These are phyloP conservation scores for Heliocidaris tuberculata DNA, from an alignment of 35 echinoderm and acorn worm genomes.

Conservation along the genomic window DNA sequence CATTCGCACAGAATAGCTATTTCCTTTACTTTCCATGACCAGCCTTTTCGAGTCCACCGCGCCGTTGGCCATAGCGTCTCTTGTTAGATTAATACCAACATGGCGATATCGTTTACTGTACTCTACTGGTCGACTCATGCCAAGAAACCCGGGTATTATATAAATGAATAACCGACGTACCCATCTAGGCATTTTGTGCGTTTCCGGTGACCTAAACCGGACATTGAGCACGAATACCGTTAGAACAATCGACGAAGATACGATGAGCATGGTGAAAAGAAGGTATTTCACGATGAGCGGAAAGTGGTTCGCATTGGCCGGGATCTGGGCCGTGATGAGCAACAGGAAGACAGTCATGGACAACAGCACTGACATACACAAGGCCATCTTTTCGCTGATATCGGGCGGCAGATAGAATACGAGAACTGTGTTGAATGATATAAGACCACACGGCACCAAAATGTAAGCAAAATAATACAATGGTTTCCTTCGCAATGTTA, in stretches of 20 bases:
- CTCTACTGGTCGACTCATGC: slow-evolving; percentile 82
- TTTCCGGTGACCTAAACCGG: slow-evolving; percentile 82
- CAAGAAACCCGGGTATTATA: slow-evolving; percentile 76
- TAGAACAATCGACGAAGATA: slow-evolving; percentile 91
- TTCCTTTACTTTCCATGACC: slow-evolving; percentile 89
- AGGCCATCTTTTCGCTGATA: slow-evolving; percentile 93
- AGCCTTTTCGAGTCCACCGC: slow-evolving; percentile 62
- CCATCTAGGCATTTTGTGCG: slow-evolving; percentile 85
- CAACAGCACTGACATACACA: slow-evolving; percentile 82
- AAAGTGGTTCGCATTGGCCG: slow-evolving; percentile 91
- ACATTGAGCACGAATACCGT: slow-evolving; percentile 94
- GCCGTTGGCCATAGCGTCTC: slow-evolving; percentile 62
- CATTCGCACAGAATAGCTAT: slow-evolving; percentile 90
- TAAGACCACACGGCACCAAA: slow-evolving; percentile 84
- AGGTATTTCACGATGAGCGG: slow-evolving; percentile 97
- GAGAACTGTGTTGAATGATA: slow-evolving; percentile 93
- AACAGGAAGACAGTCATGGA: slow-evolving; percentile 95
- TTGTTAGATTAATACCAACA: slow-evolving; percentile 73
- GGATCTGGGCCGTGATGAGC: slow-evolving; percentile 86
- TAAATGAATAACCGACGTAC: slow-evolving; percentile 75
- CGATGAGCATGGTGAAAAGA: slow-evolving; percentile 91
- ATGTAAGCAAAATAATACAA: slow-evolving; percentile 96
- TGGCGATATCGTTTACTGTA: slow-evolving; percentile 72
- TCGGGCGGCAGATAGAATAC: slow-evolving; percentile 97
- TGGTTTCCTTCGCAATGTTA: slow-evolving; percentile 77